Conservation (phyloP, 2,888 invertebrate species). For the Sinhomidia bicolor region DNA sequence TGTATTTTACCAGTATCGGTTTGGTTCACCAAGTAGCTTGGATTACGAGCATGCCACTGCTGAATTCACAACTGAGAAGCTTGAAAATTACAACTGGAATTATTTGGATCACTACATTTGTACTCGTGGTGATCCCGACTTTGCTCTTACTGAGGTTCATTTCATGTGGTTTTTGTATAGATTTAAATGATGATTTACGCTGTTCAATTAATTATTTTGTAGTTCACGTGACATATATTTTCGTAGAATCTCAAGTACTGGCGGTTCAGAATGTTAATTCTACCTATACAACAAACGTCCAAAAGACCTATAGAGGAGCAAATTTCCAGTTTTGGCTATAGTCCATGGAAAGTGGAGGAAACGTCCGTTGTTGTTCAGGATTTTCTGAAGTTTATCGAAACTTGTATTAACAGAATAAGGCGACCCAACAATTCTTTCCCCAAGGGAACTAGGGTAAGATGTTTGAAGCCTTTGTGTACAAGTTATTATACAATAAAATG, state of each 20-base stretch:
- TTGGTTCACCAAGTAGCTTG: constrained; percentile 95
- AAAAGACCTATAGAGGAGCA: constrained; percentile 87
- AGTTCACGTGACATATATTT: background rate
- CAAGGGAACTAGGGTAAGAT: constrained; percentile 89
- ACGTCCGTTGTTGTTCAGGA: constrained; percentile 87
- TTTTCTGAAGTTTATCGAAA: constrained; percentile 91
- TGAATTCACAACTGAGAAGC: constrained; percentile 95
- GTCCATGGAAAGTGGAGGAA: constrained; percentile 85
- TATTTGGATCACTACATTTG: constrained; percentile 98
- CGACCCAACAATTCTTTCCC: constrained; percentile 84
- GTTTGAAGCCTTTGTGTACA: no score
- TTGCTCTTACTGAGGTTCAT: constrained; percentile 90
- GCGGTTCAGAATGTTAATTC: constrained; percentile 93
- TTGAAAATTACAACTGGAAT: constrained; percentile 99
- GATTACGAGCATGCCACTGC: constrained; percentile 97
- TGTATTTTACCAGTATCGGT: constrained; percentile 94
- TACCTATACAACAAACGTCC: constrained; percentile 90
- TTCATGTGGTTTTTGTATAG: constrained; percentile 69
- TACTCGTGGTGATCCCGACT: constrained; percentile 95
- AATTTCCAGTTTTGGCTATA: constrained; percentile 85
- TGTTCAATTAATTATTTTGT: background rate
- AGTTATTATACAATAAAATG: no score
- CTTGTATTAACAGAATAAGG: constrained; percentile 94
- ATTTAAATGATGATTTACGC: background rate
- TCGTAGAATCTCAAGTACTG: constrained; percentile 90